phyloP scores from a whole-genome alignment of 2,113 vertebrate genomes.

The Xenopus laevis region DNA sequence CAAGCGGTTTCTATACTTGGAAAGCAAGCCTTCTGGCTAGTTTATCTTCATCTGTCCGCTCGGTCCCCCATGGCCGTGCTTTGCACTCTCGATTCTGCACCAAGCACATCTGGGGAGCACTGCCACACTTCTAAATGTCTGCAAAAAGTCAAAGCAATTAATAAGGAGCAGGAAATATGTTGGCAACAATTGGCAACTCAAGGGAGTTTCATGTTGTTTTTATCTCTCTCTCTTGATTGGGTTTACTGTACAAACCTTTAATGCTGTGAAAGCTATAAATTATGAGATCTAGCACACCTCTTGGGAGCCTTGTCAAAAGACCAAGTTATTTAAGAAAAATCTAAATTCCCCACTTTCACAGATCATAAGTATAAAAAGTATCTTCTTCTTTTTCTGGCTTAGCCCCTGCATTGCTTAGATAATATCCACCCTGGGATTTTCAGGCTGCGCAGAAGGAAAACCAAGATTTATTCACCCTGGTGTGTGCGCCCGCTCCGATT shows the following conservation, averaged over 20 bases:
- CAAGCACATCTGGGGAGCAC: neutral
- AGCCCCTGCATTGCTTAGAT: slow-evolving; percentile 18
- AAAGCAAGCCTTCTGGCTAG: neutral
- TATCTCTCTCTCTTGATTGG: neutral
- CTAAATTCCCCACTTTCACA: slow-evolving; percentile 1
- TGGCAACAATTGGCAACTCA: neutral
- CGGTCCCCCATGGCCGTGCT: neutral
- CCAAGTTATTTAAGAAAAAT: slow-evolving; percentile 10
- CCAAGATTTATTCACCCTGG: slow-evolving; percentile 9
- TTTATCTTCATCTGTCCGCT: slow-evolving; percentile 1
- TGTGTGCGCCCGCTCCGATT: slow-evolving; percentile 5
- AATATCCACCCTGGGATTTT: slow-evolving; percentile 11
- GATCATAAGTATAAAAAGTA: slow-evolving; percentile 21
- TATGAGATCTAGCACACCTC: neutral
- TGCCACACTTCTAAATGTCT: neutral
- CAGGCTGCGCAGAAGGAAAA: slow-evolving; percentile 3
- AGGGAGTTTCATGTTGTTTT: neutral
- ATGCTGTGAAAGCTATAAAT: too few species aligned
- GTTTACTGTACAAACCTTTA: neutral
- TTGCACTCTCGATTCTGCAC: neutral
- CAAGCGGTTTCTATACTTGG: neutral
- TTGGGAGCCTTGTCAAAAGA: neutral
- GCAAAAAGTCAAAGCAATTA: neutral
- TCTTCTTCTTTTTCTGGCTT: slow-evolving; percentile 6
- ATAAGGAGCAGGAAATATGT: neutral